Conservation (phyloP, 2,113 vertebrate genomes). For the Ginglymostoma cirratum region DNA sequence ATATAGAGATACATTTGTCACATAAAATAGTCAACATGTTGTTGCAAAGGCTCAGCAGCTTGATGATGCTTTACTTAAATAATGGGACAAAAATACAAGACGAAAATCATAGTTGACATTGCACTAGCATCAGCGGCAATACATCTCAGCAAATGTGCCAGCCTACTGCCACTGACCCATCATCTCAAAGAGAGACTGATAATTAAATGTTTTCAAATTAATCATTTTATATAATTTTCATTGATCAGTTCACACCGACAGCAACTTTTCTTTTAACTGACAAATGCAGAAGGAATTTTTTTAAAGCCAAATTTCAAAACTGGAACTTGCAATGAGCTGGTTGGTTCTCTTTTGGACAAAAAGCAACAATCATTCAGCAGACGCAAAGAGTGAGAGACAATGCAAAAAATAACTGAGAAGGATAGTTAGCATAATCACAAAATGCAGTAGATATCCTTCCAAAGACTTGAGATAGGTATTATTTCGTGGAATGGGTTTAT, state of each 20-base stretch:
- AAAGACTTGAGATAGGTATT: not conserved
- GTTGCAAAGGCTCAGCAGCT: not conserved
- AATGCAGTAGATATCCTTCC: not conserved
- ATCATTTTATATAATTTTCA: conserved; percentile 19
- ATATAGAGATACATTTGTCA: conserved; percentile 38
- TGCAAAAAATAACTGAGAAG: not conserved
- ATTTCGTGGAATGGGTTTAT: not conserved
- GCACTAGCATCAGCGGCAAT: conserved; percentile 5
- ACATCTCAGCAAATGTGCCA: conserved; percentile 21
- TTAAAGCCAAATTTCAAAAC: not conserved
- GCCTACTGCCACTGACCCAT: conserved; percentile 19
- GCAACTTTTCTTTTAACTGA: not conserved
- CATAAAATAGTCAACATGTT: not conserved
- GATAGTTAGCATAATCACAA: not conserved
- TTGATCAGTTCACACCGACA: not conserved
- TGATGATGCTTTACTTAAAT: not conserved
- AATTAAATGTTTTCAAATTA: conserved; percentile 32
- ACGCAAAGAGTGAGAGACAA: not conserved
- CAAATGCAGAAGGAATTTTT: not conserved
- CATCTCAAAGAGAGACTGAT: not conserved
- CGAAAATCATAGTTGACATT: not conserved
- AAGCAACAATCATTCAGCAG: not conserved
- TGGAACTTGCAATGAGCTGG: not conserved
- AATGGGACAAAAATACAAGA: not conserved
- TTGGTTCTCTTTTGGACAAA: not conserved